phyloP scores from a whole-genome alignment of 2,113 vertebrate genomes.

The Microcebus griseorufus region DNA sequence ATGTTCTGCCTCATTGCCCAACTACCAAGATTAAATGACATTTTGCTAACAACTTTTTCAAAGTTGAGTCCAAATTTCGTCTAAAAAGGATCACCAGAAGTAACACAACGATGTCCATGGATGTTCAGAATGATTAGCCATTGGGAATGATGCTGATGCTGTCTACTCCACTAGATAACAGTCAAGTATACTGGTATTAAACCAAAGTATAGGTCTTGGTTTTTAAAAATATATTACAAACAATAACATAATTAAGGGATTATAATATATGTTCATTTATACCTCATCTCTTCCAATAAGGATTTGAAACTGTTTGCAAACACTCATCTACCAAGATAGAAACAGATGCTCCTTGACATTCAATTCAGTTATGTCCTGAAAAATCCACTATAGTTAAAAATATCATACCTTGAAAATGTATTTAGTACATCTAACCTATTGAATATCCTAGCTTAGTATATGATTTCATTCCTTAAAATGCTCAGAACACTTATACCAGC shows the following conservation, averaged over 20 bases:
- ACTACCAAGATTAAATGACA: conserved; percentile 80
- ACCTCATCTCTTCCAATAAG: not conserved
- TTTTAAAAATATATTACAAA: not conserved
- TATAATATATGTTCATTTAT: not conserved
- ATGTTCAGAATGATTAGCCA: not conserved
- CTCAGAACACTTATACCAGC: not conserved
- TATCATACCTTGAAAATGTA: not conserved
- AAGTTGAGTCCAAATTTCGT: conserved; percentile 71
- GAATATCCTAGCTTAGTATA: not conserved
- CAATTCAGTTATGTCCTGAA: not conserved
- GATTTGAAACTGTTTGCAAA: not conserved
- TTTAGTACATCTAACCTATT: not conserved
- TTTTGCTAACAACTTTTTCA: conserved; percentile 78
- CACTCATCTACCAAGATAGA: not conserved
- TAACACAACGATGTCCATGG: not conserved
- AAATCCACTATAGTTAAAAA: not conserved
- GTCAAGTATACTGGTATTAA: fast-evolving
- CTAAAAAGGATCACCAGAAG: not conserved
- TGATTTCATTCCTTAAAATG: not conserved
- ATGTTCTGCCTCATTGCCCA: conserved; percentile 80
- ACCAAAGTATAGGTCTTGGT: not conserved
- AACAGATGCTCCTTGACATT: not conserved
- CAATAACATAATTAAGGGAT: not conserved
- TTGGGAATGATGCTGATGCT: not conserved
- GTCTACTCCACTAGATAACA: not conserved